Evolutionary conservation across 2,888 invertebrate species (phyloP), one percentile per base, ranked within the genome.

Genomic region (Drosophila greeni): DNA sequence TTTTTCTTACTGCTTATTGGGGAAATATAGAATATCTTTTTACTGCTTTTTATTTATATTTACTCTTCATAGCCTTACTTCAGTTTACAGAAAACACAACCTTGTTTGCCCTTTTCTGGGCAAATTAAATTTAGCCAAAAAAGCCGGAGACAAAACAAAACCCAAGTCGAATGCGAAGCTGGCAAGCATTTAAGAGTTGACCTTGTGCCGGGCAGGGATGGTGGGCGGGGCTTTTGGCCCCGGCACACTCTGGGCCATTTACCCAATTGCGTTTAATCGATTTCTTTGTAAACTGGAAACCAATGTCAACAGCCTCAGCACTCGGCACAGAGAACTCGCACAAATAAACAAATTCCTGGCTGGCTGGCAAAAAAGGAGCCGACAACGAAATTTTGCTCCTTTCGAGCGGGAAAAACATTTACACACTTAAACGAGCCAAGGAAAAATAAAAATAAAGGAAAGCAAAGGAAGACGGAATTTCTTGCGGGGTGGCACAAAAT

Each of bases 231-330:
- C 16, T 23, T n/a, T 40, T 60, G 55, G 42, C 43, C 47, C 48
- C 56, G 58, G 49, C 74, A 67, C 72, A 67, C 72, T 84, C 68
- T 74, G 77, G 85, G 83, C 84, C 84, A 82, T 85, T 86, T 80
- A 73, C 80, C 80, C 83, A 79, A 86, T 86, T 82, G 81, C 83
- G 85, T 77, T 85, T 86, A 86, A 86, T 86, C 86, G 86, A 87
- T 86, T 86, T 85, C 86, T 82, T 86, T 86, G 86, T 77, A 84
- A 86, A 82, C 85, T 81, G 74, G 85, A 82, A 85, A 81, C 87
- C 86, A 87, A 87, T 86, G 86, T 86, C 86, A 86, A 86, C 87
- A 86, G 87, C 80, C 86, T 77, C 72, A 18, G 29, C 29, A 29
- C 16, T 29, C 9, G 24, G 42, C 42, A 24, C n/a, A 42, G 40